Percentiles rank a stretch among this genome's conserved stretches.
Conservation (phyloP, 1,140 invertebrate genomes). For the Cyrtorhinus lividipennis region DNA sequence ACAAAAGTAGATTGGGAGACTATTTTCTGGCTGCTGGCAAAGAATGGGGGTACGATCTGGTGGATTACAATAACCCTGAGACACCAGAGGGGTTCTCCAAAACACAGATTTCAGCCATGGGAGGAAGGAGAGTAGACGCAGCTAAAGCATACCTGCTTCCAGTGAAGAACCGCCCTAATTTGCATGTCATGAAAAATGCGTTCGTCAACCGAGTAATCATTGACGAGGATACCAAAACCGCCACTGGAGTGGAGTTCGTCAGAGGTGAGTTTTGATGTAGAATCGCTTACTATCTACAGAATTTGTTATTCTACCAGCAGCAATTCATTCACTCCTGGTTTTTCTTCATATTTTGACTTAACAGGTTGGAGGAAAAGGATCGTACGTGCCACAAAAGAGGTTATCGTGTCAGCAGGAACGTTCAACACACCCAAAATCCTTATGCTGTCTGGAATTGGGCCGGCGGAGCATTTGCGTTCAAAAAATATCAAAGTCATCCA, state of each 20-base stretch:
- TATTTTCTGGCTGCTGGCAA: constrained; percentile 45
- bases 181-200: constrained; percentile 37
- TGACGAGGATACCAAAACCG: constrained; percentile 22
- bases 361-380: constrained; percentile 13
- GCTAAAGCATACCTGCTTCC: constrained; percentile 40
- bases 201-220: constrained; percentile 47
- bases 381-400: constrained; percentile 19
- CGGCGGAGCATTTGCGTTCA: constrained; percentile 6
- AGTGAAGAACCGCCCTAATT: constrained; percentile 36
- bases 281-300: too few relatives aligned
- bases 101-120: constrained; percentile 28
- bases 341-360: too few relatives aligned
- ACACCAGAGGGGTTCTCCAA: constrained; percentile 32
- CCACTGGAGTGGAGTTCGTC: constrained; percentile 36
- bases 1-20: constrained; percentile 30
- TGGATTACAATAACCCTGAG: constrained; percentile 49
- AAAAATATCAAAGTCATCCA: constrained; percentile 34
- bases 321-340: too few relatives aligned
- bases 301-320: too few relatives aligned
- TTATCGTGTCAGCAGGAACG: constrained; percentile 21
- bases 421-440: constrained; percentile 20
- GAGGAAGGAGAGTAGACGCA: constrained; percentile 39
- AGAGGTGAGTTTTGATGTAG: too few relatives aligned
- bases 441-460: constrained; percentile 21
- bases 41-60: constrained; percentile 38